phyloP scores from a whole-genome alignment of 2,888 invertebrate species.

The Blomia tropicalis region DNA sequence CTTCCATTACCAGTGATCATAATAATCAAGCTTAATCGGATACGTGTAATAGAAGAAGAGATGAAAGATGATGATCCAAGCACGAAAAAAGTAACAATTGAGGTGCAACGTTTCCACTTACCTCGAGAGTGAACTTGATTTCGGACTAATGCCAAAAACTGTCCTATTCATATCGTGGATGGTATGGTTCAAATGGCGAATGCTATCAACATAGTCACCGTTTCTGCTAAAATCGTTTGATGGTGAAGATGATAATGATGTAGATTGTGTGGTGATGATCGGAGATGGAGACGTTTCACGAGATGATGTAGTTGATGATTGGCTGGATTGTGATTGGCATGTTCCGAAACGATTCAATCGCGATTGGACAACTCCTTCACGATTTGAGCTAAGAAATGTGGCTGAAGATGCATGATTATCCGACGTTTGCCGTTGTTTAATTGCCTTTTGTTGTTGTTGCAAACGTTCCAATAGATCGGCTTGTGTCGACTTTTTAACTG shows the following conservation, averaged over 20 bases:
- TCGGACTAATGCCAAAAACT: conserved; percentile 24
- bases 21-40: too few species aligned
- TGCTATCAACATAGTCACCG: not conserved
- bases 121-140: conserved; percentile 24
- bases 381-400: not conserved
- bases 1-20: too few species aligned
- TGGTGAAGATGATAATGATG: not conserved
- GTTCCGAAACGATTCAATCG: conserved; percentile 13
- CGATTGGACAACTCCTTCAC: conserved; percentile 12
- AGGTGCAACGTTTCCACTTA: conserved; percentile 3
- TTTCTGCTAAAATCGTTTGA: not conserved
- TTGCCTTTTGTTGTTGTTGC: conserved; percentile 2
- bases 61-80: too few species aligned
- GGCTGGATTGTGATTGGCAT: not conserved
- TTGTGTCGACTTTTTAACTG: conserved; percentile 9
- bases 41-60: too few species aligned
- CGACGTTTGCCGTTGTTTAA: not conserved
- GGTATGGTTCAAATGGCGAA: not conserved
- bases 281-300: not conserved
- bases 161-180: not conserved
- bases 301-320: not conserved
- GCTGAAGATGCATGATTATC: too few species aligned
- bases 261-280: not conserved
- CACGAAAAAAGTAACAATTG: too few species aligned
- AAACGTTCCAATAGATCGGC: not conserved